Evolutionary conservation across 2,797 vertebrate species (phyloP), one percentile per base, ranked within the genome.

Genomic region (Smutsia gigantea): DNA sequence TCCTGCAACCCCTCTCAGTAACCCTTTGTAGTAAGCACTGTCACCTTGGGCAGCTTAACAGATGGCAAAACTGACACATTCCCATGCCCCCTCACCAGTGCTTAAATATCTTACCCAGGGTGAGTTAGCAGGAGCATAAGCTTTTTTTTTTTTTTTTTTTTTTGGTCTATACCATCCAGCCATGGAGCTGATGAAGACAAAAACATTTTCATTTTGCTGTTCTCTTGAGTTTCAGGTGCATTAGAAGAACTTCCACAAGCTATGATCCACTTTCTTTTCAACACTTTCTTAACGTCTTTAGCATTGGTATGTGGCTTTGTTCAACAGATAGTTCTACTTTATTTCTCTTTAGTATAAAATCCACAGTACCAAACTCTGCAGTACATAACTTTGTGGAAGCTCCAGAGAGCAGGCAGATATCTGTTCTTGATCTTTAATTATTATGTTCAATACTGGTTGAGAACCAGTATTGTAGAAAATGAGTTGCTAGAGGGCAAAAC

Each of bases 391-490:
- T 34, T 1, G 0, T 39, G n/a, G 89, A 96, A 86, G 92, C 81
- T 95, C 93, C 0, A 0, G 23, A 83, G 51, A 93, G 92, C 23
- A 91, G 71, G 85, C 63, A 0, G 0, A 96, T 88, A 64, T 96
- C 96, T 96, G 90, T 93, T 97, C 96, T 97, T 93, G 90, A 97
- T 95, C 83, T 98, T 97, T 97, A 88, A 95, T 96, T 97, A 83
- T 39, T 63, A 46, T 46, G 64, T 90, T 87, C 95, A 96, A 90
- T 98, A 97, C 79, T 75, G 64, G 96, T 94, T 89, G 59, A 94
- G 97, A 97, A 94, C 85, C 87, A 72, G 94, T 83, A 87, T 93
- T 95, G 94, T 74, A 90, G 95, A 93, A 96, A 96, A 96, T 72
- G 31, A 96, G 86, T 72, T 84, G 74, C 93, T 87, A 12, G 72